Base-by-base conservation (phyloP, 2,797 vertebrate species). In the Syncerus caffer region DNA sequence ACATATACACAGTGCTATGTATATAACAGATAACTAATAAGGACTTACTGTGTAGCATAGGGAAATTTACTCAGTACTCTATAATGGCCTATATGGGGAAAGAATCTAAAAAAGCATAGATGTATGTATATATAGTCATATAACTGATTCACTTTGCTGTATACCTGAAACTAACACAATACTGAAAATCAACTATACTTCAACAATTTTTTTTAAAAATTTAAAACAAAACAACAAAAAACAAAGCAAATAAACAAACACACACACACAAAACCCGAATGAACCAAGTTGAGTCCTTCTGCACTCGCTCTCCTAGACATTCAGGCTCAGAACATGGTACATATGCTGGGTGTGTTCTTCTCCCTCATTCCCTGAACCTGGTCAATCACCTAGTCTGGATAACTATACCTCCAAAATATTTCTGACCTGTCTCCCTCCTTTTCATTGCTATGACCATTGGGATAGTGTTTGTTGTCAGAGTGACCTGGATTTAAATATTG, bases 261-360 rank as follows among this genome's bases (percentile, higher is more conserved):
- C 13, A n/a, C 1, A 38, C 45, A 47, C 45, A 45, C 45, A 14
- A 0, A 1, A 12, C 12, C 38, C 21, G 23, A 17, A 8, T 4
- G 62, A 23, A 64, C 27, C 45, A 47, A 67, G 76, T 16, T 27
- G n/a, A 31, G 14, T 11, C 23, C 45, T 92, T 17, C 45, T 47
- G 14, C 25, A 8, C n/a, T 25, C 4, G 8, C 34, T 5, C 11
- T 25, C 14, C 16, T 58, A 82, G 31, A 74, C 31, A 42, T 17
- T 15, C 25, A n/a, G 4, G 34, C 34, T n/a, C 45, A 21, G n/a
- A 13, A 6, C 29, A 7, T 1, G 34, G 10, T 2, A n/a, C 4
- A 21, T 67, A 67, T 21, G 27, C 45, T 19, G 25, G 21, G n/a
- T 7, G 21, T 12, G 16, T 64, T 78, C n/a, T 90, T 55, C 51